Conservation (phyloP, 1,140 invertebrate genomes). For the Calephelis nemesis region DNA sequence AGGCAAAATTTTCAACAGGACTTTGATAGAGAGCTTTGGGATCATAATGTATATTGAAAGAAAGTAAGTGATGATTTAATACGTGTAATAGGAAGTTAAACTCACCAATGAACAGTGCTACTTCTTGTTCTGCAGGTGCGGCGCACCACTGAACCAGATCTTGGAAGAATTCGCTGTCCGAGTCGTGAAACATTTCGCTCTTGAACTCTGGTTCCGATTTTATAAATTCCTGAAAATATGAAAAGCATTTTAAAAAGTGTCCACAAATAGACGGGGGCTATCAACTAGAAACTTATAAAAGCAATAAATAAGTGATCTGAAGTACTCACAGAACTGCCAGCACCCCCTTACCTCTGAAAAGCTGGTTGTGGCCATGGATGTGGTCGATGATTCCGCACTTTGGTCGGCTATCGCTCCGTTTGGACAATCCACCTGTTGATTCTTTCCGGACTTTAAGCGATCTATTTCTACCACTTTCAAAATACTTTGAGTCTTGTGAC, state of each 20-base stretch:
- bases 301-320: slow-evolving; percentile 41
- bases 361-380: slow-evolving; percentile 52
- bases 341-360: slow-evolving; percentile 65
- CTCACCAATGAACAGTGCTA: slow-evolving; percentile 70
- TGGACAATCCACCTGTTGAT: slow-evolving; percentile 55
- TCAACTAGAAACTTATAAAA: slow-evolving; percentile 41
- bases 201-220: slow-evolving; percentile 63
- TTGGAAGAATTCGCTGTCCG: slow-evolving; percentile 74
- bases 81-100: no score
- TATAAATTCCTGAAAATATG: slow-evolving; percentile 65
- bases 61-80: no score
- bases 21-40: no score
- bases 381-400: slow-evolving; percentile 39
- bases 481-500: slow-evolving; percentile 65
- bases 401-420: slow-evolving; percentile 61
- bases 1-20: no score
- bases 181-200: slow-evolving; percentile 65
- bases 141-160: slow-evolving; percentile 69
- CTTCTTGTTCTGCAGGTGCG: slow-evolving; percentile 59
- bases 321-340: slow-evolving; percentile 58
- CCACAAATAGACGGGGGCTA: slow-evolving; percentile 21
- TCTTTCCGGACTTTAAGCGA: slow-evolving; percentile 71
- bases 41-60: no score
- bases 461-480: slow-evolving; percentile 76
- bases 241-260: slow-evolving; percentile 42